Conservation (phyloP, 2,113 vertebrate genomes). For the Amblyornis subalaris region DNA sequence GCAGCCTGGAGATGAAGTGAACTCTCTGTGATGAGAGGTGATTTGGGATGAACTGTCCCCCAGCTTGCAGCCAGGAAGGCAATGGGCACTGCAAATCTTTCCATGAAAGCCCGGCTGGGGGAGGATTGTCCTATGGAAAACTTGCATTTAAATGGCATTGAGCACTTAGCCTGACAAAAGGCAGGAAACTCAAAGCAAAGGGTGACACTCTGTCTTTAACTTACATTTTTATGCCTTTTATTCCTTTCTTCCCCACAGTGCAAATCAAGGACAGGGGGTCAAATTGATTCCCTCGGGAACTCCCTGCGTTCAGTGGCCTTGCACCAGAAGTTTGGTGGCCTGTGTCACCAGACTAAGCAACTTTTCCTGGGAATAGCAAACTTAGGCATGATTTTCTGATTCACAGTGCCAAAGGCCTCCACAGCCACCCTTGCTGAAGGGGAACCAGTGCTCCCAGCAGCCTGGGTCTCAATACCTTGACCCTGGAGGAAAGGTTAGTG, state of each 20-base stretch:
- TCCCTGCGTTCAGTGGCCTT: not conserved
- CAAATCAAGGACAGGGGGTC: slow-evolving; percentile 36
- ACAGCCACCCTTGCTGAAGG: rapidly evolving
- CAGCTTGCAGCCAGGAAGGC: not conserved
- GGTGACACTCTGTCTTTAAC: slow-evolving; percentile 27
- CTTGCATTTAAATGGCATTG: slow-evolving; percentile 43
- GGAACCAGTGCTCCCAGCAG: not conserved
- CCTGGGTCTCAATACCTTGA: not conserved
- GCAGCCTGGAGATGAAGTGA: not conserved
- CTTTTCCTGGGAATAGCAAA: not conserved
- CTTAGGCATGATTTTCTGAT: not conserved
- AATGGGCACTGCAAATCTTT: not conserved
- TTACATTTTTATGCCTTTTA: slow-evolving; percentile 54
- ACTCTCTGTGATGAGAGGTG: not conserved
- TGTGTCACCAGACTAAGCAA: not conserved
- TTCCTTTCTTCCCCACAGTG: not conserved
- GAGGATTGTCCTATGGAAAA: not conserved
- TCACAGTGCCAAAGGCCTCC: not conserved
- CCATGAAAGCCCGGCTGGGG: not conserved
- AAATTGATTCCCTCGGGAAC: not conserved
- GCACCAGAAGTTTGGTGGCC: not conserved
- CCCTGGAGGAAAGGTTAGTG: not conserved
- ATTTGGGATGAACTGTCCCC: not conserved
- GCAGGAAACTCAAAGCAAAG: slow-evolving; percentile 58
- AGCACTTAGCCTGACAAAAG: slow-evolving; percentile 51